Percentiles rank a stretch among this genome's conserved stretches.
Conservation (phyloP, 2,797 vertebrate genomes). For the Sebastes kiyomatsui region DNA sequence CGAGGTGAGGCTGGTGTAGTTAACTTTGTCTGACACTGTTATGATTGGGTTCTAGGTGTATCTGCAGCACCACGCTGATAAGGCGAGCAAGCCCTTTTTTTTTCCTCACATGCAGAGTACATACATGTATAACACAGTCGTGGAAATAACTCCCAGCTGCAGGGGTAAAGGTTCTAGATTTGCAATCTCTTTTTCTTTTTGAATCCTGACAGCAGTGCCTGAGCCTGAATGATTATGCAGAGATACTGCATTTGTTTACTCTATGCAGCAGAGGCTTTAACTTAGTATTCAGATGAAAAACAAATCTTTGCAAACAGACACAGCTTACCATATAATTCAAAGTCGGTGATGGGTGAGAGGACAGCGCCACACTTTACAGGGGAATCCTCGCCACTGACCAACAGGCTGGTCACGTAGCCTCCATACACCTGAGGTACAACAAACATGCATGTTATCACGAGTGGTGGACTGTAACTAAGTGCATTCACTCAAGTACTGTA, state of each 20-base stretch:
- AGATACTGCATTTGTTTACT: background rate
- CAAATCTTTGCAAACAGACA: background rate
- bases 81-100: background rate
- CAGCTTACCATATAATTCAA: slow-evolving; percentile 91
- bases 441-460: background rate
- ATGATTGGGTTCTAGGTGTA: slow-evolving; percentile 26
- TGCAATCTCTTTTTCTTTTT: background rate
- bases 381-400: slow-evolving; percentile 89
- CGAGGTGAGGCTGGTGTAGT: slow-evolving; percentile 11
- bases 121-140: background rate
- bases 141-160: background rate
- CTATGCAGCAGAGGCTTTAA: background rate
- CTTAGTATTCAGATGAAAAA: background rate
- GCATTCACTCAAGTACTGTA: background rate
- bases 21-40: slow-evolving; percentile 17
- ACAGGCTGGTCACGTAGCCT: slow-evolving; percentile 91
- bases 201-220: background rate
- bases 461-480: background rate
- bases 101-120: background rate
- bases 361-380: slow-evolving; percentile 90
- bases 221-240: background rate
- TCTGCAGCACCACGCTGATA: slow-evolving; percentile 8
- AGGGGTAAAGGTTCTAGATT: slow-evolving; percentile 12
- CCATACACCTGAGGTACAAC: slow-evolving; percentile 89
- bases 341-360: slow-evolving; percentile 95